These are phyloP conservation scores for Tetraodon nigroviridis DNA, from an alignment of 2,113 vertebrate genomes.

Conservation along the genomic window DNA sequence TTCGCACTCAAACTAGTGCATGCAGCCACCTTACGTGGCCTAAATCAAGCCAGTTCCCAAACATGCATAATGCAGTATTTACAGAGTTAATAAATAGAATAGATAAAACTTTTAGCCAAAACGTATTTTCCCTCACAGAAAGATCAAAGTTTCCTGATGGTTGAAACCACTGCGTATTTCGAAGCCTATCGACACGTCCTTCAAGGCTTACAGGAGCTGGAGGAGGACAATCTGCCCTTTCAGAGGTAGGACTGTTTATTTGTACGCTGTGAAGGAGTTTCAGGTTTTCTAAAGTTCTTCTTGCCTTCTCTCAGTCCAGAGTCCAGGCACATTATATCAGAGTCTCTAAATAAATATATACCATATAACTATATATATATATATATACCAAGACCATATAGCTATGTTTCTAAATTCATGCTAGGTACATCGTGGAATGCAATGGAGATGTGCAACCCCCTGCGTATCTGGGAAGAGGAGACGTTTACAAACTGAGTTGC, in stretches of 20 bases:
- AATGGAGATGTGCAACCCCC: constrained; percentile 73
- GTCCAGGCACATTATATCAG: too few species aligned
- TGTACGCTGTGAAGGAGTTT: constrained; percentile 4
- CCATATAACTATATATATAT: neutral
- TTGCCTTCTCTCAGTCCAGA: too few species aligned
- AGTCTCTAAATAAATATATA: too few species aligned
- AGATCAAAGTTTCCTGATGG: constrained; percentile 85
- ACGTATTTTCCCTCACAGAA: constrained; percentile 41
- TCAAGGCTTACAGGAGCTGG: constrained; percentile 83
- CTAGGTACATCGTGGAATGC: constrained; percentile 87
- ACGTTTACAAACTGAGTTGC: constrained; percentile 73
- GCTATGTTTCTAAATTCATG: neutral
- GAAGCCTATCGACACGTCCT: constrained; percentile 91
- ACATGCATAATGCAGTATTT: too few species aligned
- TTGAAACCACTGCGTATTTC: constrained; percentile 92
- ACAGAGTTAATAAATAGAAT: neutral
- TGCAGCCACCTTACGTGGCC: neutral
- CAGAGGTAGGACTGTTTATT: constrained; percentile 71
- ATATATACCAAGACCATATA: too few species aligned
- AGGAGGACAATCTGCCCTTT: constrained; percentile 82
- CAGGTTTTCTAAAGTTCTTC: neutral
- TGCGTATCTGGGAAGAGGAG: constrained; percentile 70
- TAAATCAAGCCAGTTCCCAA: too few species aligned
- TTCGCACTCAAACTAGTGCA: neutral
- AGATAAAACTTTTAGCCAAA: neutral